A percentile compares a stretch with the other conserved stretches of the same genome.
These are phyloP conservation scores for Sepiola atlantica DNA, from an alignment of 2,888 invertebrate genomes.

Conservation along the genomic window DNA sequence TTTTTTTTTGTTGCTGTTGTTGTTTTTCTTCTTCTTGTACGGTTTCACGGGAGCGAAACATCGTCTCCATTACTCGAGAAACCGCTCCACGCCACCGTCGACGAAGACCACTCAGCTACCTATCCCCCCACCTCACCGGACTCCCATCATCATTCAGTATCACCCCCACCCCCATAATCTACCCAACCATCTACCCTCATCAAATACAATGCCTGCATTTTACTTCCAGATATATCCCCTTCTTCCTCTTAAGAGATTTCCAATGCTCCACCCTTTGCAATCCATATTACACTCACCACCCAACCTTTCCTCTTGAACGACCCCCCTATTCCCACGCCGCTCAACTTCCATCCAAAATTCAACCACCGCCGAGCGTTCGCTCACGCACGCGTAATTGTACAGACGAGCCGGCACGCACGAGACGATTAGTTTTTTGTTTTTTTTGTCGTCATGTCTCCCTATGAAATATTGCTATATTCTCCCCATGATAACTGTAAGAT, in stretches of 20 bases:
- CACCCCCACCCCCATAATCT: background rate
- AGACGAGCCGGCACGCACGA: background rate
- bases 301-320: background rate
- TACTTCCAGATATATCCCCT: constrained; percentile 8
- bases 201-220: background rate
- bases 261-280: background rate
- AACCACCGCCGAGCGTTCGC: background rate
- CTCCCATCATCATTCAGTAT: too few species aligned
- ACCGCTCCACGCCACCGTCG: background rate
- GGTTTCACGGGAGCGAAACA: background rate
- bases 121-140: too few species aligned
- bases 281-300: background rate
- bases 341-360: background rate
- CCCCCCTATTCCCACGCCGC: too few species aligned
- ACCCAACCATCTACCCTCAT: background rate
- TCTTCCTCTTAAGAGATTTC: background rate
- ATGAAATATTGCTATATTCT: background rate
- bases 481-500: background rate
- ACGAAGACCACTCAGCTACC: too few species aligned
- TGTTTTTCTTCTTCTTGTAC: background rate
- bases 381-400: background rate
- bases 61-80: background rate
- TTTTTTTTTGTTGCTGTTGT: background rate
- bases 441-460: background rate
- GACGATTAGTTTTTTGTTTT: background rate